Percentiles rank a stretch among this genome's conserved stretches.
These are phyloP conservation scores for Montifringilla adamsi DNA, from an alignment of 2,113 vertebrate species.

Conservation along the genomic window DNA sequence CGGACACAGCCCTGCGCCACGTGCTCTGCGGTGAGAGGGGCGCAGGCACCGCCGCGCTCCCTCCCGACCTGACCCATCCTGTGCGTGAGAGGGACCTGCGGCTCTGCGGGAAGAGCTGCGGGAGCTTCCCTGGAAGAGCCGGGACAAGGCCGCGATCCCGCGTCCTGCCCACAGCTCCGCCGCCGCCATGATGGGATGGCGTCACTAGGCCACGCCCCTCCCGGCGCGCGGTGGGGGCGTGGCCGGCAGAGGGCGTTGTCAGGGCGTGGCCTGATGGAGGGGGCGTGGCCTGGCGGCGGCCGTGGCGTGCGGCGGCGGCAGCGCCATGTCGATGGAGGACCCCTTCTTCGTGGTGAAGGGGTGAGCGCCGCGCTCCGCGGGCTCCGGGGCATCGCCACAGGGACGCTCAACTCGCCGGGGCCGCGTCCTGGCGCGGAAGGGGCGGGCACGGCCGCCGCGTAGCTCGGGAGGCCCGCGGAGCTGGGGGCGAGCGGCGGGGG, in stretches of 20 bases:
- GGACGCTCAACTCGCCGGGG: accelerated
- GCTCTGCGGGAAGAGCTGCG: not conserved
- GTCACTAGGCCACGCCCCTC: accelerated
- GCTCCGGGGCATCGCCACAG: accelerated
- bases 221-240: not conserved
- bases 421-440: accelerated
- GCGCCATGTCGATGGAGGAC: conserved; percentile 95
- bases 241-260: not conserved
- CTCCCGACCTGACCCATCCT: too few species aligned
- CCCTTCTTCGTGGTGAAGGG: conserved; percentile 98
- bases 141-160: accelerated
- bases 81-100: not conserved
- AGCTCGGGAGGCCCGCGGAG: not conserved
- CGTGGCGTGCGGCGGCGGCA: conserved; percentile 14
- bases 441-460: not conserved
- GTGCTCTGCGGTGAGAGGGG: too few species aligned
- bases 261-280: accelerated
- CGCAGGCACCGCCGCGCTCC: too few species aligned
- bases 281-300: conserved; percentile 10
- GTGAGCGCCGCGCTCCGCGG: conserved; percentile 62
- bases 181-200: accelerated
- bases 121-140: too few species aligned
- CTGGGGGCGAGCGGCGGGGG: not conserved
- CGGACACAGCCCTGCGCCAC: too few species aligned
- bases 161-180: accelerated